phyloP scores from a whole-genome alignment of 2,888 invertebrate genomes.

The Hypselothyrea guttata region DNA sequence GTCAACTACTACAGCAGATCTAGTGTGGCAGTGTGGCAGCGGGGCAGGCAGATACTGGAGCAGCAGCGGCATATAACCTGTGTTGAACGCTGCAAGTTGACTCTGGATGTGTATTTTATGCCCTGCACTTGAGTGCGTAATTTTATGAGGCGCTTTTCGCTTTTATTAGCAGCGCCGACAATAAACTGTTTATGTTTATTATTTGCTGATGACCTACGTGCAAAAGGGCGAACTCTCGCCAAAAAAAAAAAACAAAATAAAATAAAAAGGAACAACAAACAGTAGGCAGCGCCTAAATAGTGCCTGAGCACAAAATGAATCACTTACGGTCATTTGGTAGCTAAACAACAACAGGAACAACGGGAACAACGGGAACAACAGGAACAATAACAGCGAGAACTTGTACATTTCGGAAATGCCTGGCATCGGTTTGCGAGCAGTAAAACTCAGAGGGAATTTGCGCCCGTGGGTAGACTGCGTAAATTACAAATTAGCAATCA shows the following conservation, averaged over 20 bases:
- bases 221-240: conserved; percentile 40
- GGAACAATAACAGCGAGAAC: conserved; percentile 1
- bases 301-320: conserved; percentile 63
- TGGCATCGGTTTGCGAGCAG: conserved; percentile 52
- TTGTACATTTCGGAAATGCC: conserved; percentile 34
- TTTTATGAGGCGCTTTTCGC: conserved; percentile 70
- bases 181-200: conserved; percentile 79
- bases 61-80: neutral
- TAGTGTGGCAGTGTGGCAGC: neutral
- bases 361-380: conserved; percentile 7
- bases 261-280: conserved; percentile 3
- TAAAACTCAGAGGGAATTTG: conserved; percentile 59
- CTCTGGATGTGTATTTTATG: conserved; percentile 66
- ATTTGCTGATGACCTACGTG: conserved; percentile 80
- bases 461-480: conserved; percentile 69
- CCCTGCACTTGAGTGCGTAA: conserved; percentile 74
- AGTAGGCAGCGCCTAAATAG: conserved; percentile 44
- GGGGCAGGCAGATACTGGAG: too few species aligned
- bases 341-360: conserved; percentile 21
- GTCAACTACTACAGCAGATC: conserved; percentile 33
- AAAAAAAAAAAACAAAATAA: conserved; percentile 3
- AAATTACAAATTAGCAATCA: conserved; percentile 80
- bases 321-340: conserved; percentile 68
- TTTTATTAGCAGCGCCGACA: conserved; percentile 72
- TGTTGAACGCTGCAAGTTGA: neutral